Conservation (phyloP, 2,888 invertebrate genomes). For the Willowsia nigromaculata region DNA sequence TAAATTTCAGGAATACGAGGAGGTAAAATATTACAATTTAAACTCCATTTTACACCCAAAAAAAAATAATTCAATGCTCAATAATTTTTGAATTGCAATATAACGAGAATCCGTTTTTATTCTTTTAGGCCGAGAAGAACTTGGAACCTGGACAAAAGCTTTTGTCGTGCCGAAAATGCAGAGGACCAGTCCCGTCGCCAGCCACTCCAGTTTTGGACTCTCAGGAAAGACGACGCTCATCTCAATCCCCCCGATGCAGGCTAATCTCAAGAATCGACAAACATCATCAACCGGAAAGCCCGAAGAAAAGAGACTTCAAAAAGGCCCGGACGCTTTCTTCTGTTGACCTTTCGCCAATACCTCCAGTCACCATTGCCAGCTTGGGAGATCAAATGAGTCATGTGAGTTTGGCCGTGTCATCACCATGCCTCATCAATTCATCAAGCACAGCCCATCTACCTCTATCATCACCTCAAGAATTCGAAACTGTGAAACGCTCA, state of each 20-base stretch:
- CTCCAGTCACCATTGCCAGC: neutral
- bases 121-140: constrained; percentile 69
- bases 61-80: neutral
- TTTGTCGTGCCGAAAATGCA: constrained; percentile 79
- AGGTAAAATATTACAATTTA: constrained; percentile 33
- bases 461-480: neutral
- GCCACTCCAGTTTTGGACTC: neutral
- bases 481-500: neutral
- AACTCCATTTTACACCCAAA: too few species aligned
- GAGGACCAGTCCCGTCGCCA: constrained; percentile 78
- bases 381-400: constrained; percentile 52
- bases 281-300: neutral
- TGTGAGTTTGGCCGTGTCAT: constrained; percentile 48
- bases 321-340: constrained; percentile 40
- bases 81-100: neutral
- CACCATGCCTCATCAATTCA: constrained; percentile 27
- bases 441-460: neutral
- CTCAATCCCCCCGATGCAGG: constrained; percentile 16
- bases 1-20: constrained; percentile 64
- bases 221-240: constrained; percentile 24
- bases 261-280: constrained; percentile 45
- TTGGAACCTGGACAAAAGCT: constrained; percentile 79
- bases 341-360: constrained; percentile 6
- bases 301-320: constrained; percentile 42
- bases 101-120: neutral